Evolutionary conservation across 2,113 vertebrate genomes (phyloP), one percentile per base, ranked within the genome.

Genomic region (Cheilinus undulatus): DNA sequence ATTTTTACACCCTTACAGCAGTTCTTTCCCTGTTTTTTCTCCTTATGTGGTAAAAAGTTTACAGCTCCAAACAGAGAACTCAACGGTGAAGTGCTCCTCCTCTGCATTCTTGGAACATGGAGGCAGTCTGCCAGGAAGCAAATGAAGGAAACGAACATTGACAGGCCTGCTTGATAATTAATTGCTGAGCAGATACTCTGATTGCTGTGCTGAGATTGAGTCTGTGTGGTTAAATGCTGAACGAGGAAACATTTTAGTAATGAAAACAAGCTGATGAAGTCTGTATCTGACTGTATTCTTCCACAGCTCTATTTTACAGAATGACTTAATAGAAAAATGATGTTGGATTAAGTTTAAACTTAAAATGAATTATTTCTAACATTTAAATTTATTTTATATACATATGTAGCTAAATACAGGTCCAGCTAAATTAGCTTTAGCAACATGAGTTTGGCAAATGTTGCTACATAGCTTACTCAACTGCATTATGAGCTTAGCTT

Each of bases 171-270:
- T 53, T 78, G 69, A 57, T 76, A 73, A 73, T 73, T 73, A 76
- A 83, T 83, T 81, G 69, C 67, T 30, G 65, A 52, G 73, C 42
- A 79, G 68, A 77, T 83, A 53, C 48, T 36, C 40, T 23, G 52
- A 67, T 43, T 71, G 74, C 60, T 64, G 48, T n/a, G 36, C 20
- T 68, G 50, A 49, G 36, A 78, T 71, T 64, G 19, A 36, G 20
- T 10, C 14, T 26, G 24, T 51, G 45, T 53, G 64, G 36, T 53
- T 58, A 58, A 64, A 9, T 51, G 17, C 24, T 53, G 20, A 62
- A 69, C 30, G 22, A 43, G 27, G 48, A 64, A 62, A 54, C 40
- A 56, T 32, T 54, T 46, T 69, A 26, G 38, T 27, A 69, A 51
- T 70, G 43, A 60, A 42, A 63, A 63, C 22, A 7, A 48, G 40